Base-by-base conservation (phyloP, 2,797 vertebrate genomes). In the Gadopsis bispinosus region DNA sequence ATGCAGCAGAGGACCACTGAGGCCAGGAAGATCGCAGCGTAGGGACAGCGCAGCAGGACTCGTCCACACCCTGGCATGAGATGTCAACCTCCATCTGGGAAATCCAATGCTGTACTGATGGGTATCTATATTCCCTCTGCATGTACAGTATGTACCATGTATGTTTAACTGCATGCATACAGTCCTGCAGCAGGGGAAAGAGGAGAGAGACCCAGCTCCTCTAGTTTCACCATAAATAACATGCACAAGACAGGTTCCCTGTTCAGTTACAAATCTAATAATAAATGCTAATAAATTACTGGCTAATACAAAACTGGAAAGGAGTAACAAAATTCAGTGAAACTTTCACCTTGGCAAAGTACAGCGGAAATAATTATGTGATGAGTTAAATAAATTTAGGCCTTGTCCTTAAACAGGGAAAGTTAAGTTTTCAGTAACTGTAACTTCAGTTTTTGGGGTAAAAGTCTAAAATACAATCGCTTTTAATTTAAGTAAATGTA, bases 1-100 rank as follows among this genome's bases (percentile, higher is more conserved):
- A 86, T 26, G 48, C 89, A 90, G 88, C 78, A 85, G 62, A 90
- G 86, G 31, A 92, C 88, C 61, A 69, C 12, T 5, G 88, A 76
- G 71, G 65, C 35, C 50, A 56, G 56, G 53, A 93, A 89, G 55
- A 69, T 37, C n/a, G n/a, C n/a, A n/a, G n/a, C n/a, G n/a, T n/a
- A n/a, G n/a, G n/a, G 60, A 87, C 56, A 0, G 63, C 67, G 4
- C 87, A 93, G 56, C n/a, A 72, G 16, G 75, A 81, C 6, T 90
- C 86, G 0, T 88, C 89, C 74, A 78, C 62, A 22, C 10, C 37
- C 47, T 65, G 71, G 51, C 53, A 63, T 61, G 74, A 62, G 12
- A 63, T 68, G 48, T 77, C 64, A 41, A 13, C 77, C 61, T 89
- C 85, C 81, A 83, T 83, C 71, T 83, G 64, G 66, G 79, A 79